Evolutionary conservation across 92 coral and sea anemone species (phyloP).

Genomic region (Zoanthus sansibaricus): DNA sequence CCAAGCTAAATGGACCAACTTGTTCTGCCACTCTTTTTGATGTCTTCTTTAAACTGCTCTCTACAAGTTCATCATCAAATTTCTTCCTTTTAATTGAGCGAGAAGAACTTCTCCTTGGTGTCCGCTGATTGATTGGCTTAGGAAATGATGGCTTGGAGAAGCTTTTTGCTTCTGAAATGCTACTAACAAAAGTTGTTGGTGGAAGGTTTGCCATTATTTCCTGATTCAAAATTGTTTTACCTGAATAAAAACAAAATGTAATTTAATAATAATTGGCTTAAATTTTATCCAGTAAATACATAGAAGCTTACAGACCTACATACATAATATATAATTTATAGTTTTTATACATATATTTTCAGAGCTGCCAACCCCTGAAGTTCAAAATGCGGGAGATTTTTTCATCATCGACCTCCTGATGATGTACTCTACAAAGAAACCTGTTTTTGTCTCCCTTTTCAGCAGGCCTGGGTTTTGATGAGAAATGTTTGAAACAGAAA

Average conservation of each 20-base stretch:
- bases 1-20: constrained; percentile 49
- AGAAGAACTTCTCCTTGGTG: constrained; percentile 97
- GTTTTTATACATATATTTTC: too few species aligned
- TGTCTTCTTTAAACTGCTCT: constrained; percentile 93
- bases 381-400: too few species aligned
- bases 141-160: constrained; percentile 45
- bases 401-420: too few species aligned
- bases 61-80: constrained; percentile 99
- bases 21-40: constrained; percentile 77
- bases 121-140: constrained; percentile 57
- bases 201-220: constrained; percentile 21
- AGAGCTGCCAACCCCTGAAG: too few species aligned
- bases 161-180: constrained; percentile 24
- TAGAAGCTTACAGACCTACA: too few species aligned
- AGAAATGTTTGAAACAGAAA: too few species aligned
- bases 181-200: constrained; percentile 5
- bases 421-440: too few species aligned
- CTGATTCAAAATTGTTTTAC: background rate
- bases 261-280: background rate
- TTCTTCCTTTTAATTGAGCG: constrained; percentile 96
- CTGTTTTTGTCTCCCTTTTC: too few species aligned
- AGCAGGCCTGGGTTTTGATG: too few species aligned
- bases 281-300: too few species aligned
- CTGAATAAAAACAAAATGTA: background rate
- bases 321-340: too few species aligned